Evolutionary conservation across 2,888 invertebrate genomes (phyloP).

Genomic region (Chloroclystis v-ata): DNA sequence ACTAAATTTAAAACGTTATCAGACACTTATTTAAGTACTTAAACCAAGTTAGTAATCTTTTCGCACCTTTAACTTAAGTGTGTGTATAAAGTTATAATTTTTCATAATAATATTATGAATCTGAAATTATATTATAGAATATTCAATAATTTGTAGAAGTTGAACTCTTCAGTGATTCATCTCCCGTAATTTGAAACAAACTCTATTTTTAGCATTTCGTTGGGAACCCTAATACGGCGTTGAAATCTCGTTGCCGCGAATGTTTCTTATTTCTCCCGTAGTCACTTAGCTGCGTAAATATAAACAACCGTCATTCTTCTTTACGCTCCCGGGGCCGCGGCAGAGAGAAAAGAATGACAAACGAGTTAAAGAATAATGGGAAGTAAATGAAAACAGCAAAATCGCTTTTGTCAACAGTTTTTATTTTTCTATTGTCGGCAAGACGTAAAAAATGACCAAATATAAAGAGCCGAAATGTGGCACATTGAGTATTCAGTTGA

Average conservation of each 20-base stretch:
- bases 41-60: too few relatives aligned
- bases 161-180: too few relatives aligned
- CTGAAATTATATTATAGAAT: too few relatives aligned
- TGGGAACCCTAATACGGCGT: too few relatives aligned
- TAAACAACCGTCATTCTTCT: conserved; percentile 68
- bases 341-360: conserved; percentile 71
- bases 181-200: too few relatives aligned
- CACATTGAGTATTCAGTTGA: conserved; percentile 43
- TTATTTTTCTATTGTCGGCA: conserved; percentile 54
- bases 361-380: conserved; percentile 73
- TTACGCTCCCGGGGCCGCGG: conserved; percentile 54
- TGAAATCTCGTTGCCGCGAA: conserved; percentile 47
- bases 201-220: too few relatives aligned
- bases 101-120: too few relatives aligned
- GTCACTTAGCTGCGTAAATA: conserved; percentile 68
- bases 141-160: too few relatives aligned
- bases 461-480: conserved; percentile 41
- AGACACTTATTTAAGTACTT: too few relatives aligned
- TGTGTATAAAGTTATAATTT: too few relatives aligned
- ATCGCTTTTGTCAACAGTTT: conserved; percentile 69
- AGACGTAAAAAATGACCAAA: conserved; percentile 45
- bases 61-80: too few relatives aligned
- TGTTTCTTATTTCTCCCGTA: conserved; percentile 54
- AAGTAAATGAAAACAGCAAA: conserved; percentile 74
- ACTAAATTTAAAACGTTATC: too few relatives aligned